Evolutionary conservation across 2,888 invertebrate species (phyloP).

Genomic region (Amphipoea oculea): DNA sequence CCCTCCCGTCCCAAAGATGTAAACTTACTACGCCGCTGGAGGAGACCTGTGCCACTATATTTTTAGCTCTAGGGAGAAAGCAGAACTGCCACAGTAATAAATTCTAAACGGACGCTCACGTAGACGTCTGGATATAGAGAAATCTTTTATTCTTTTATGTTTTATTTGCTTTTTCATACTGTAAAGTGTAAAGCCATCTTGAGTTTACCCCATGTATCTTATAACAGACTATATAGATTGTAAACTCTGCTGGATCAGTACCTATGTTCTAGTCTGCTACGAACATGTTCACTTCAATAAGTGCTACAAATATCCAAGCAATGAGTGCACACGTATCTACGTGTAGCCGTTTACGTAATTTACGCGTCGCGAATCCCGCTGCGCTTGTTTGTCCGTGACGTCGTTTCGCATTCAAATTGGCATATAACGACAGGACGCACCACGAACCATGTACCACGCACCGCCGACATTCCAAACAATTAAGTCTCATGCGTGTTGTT

Average conservation of each 20-base stretch:
- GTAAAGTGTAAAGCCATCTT: neutral
- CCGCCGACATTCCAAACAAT: conserved; percentile 63
- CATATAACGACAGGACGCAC: conserved; percentile 60
- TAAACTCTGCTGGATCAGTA: neutral
- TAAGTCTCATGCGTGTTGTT: conserved; percentile 58
- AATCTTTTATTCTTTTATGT: conserved; percentile 33
- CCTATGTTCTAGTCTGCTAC: neutral
- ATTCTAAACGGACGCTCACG: conserved; percentile 31
- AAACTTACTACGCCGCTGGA: conserved; percentile 78
- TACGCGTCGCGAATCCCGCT: conserved; percentile 45
- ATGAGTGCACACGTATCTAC: conserved; percentile 13
- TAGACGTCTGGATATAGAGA: conserved; percentile 11
- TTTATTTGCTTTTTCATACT: conserved; percentile 15
- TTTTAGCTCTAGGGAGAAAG: conserved; percentile 43
- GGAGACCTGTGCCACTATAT: conserved; percentile 68
- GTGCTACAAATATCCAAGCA: neutral
- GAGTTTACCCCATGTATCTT: neutral
- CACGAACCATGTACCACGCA: conserved; percentile 46
- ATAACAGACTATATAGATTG: neutral
- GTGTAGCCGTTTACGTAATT: conserved; percentile 43
- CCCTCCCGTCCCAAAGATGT: conserved; percentile 80
- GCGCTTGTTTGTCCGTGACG: conserved; percentile 61
- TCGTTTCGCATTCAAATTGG: conserved; percentile 65
- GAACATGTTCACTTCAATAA: conserved; percentile 10
- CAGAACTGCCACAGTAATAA: conserved; percentile 33